phyloP scores from a whole-genome alignment of 2,113 vertebrate genomes.

The Otocyon megalotis region DNA sequence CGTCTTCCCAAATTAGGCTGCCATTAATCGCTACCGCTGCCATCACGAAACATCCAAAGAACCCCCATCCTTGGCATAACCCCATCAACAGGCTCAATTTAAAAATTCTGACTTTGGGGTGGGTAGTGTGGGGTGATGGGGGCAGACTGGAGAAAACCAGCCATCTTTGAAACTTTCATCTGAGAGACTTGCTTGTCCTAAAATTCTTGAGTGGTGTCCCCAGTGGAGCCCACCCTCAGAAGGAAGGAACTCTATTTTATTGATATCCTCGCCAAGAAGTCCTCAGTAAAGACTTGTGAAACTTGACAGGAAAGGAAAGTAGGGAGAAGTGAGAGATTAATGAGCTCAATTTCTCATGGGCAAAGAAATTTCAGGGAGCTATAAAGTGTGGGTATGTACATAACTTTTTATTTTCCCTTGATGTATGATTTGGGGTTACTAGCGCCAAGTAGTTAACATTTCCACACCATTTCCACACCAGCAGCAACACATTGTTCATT shows the following conservation, averaged over 20 bases:
- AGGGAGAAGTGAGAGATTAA: conserved; percentile 14
- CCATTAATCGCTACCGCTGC: not conserved
- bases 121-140: no score
- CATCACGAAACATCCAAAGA: not conserved
- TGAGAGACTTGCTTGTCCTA: not conserved
- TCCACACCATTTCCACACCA: not conserved
- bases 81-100: not conserved
- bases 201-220: not conserved
- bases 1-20: not conserved
- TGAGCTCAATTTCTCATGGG: not conserved
- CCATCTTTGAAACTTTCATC: not conserved
- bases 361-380: conserved; percentile 45
- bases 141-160: not conserved
- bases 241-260: not conserved
- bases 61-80: not conserved
- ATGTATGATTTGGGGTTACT: conserved; percentile 42
- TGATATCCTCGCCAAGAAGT: not conserved
- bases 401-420: conserved; percentile 63
- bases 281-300: conserved; percentile 20
- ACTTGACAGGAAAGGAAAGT: not conserved
- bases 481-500: conserved; percentile 19
- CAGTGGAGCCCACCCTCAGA: not conserved
- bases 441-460: conserved; percentile 22
- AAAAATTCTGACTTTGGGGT: not conserved
- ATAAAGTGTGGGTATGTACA: not conserved